These are phyloP conservation scores for Coilia nasus DNA, from an alignment of 2,797 vertebrate species.

Conservation along the genomic window DNA sequence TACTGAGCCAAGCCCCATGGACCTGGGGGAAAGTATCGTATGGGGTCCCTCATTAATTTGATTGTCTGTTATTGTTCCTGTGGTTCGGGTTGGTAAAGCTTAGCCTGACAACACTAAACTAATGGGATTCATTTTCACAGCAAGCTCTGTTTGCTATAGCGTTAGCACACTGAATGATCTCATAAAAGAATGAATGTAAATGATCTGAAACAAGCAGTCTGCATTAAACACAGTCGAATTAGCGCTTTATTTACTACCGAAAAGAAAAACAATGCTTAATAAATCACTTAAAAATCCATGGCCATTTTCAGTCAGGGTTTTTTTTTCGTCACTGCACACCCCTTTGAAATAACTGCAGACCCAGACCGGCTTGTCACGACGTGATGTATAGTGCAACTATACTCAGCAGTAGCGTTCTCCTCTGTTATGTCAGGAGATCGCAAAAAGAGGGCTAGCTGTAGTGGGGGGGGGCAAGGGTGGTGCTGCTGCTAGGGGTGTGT, in stretches of 20 bases:
- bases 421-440: constrained; percentile 26
- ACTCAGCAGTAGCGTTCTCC: constrained; percentile 13
- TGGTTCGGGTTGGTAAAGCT: not conserved
- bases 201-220: not conserved
- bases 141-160: not conserved
- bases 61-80: constrained; percentile 10
- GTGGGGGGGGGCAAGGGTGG: not conserved
- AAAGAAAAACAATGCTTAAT: not conserved
- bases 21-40: not conserved
- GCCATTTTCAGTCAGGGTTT: not conserved
- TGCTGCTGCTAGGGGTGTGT: too few species aligned
- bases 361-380: not conserved
- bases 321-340: not conserved
- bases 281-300: not conserved
- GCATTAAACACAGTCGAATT: not conserved
- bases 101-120: not conserved
- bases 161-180: not conserved
- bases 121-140: not conserved
- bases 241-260: not conserved
- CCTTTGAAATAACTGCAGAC: constrained; percentile 6
- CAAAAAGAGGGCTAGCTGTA: not conserved
- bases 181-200: not conserved
- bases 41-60: not conserved
- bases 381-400: constrained; percentile 16
- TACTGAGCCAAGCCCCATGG: not conserved